Evolutionary conservation across 2,797 vertebrate species (phyloP).

Genomic region (Schizopygopsis malacanthus): DNA sequence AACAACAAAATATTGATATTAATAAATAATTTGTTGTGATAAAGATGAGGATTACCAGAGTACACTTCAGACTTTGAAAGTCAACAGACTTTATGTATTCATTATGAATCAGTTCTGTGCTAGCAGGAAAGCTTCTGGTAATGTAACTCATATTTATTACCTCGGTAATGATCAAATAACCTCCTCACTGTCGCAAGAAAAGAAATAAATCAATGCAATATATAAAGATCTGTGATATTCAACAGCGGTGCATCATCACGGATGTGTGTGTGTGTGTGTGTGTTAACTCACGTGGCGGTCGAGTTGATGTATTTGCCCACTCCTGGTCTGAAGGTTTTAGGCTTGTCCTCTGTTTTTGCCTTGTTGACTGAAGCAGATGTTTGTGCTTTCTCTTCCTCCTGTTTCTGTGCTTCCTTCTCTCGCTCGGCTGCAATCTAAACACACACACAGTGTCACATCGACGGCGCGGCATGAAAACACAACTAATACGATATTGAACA

Average conservation of each 20-base stretch:
- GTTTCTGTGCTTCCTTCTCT: slow-evolving; percentile 79
- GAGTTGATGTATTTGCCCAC: slow-evolving; percentile 97
- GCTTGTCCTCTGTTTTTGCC: slow-evolving; percentile 76
- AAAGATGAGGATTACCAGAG: slow-evolving; percentile 8
- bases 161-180: not conserved
- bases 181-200: not conserved
- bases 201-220: not conserved
- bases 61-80: not conserved
- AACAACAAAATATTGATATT: not conserved
- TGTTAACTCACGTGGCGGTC: slow-evolving; percentile 79
- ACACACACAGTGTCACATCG: not conserved
- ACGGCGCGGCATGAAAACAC: not conserved
- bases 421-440: slow-evolving; percentile 88
- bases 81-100: not conserved
- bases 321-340: slow-evolving; percentile 88
- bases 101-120: not conserved
- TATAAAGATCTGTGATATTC: too few relatives aligned
- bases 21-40: not conserved
- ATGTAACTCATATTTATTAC: not conserved
- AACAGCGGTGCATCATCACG: slow-evolving; percentile 18
- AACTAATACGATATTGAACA: not conserved
- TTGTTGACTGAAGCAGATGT: slow-evolving; percentile 72
- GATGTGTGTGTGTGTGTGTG: slow-evolving; percentile 14
- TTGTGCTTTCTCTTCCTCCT: slow-evolving; percentile 79
- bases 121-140: not conserved